Conservation (phyloP, 2,888 invertebrate species). For the Nemotelus pantherinus region DNA sequence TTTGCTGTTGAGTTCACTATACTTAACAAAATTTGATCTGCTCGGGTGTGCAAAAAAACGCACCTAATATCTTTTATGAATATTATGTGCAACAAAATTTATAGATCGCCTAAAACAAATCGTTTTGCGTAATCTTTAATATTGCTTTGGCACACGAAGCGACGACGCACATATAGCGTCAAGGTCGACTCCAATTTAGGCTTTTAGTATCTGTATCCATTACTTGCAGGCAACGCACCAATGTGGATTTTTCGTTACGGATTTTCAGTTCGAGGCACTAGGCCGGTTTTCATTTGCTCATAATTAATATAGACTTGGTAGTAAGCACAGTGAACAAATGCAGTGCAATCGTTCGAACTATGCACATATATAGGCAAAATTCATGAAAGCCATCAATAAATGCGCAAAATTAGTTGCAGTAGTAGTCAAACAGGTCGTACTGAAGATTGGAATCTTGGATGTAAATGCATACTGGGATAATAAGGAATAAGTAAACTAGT, state of each 20-base stretch:
- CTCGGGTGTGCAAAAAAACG: too few species aligned
- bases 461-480: too few species aligned
- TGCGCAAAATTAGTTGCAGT: slow-evolving; percentile 22
- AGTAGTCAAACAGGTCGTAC: slow-evolving; percentile 9
- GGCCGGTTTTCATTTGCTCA: not conserved
- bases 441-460: not conserved
- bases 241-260: not conserved
- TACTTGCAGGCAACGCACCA: not conserved
- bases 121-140: slow-evolving; percentile 32
- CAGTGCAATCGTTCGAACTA: too few species aligned
- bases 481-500: too few species aligned
- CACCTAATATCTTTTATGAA: slow-evolving; percentile 22
- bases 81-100: slow-evolving; percentile 25
- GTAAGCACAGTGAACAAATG: too few species aligned
- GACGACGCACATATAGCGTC: not conserved
- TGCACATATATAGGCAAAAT: too few species aligned
- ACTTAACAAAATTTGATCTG: too few species aligned
- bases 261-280: slow-evolving; percentile 13
- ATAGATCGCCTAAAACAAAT: not conserved
- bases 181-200: slow-evolving; percentile 26
- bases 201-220: not conserved
- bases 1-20: too few species aligned
- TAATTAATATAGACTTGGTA: slow-evolving; percentile 10
- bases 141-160: not conserved
- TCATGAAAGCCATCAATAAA: slow-evolving; percentile 37